These are phyloP conservation scores for Poeciliopsis occidentalis DNA, from an alignment of 2,113 vertebrate species.

Conservation along the genomic window DNA sequence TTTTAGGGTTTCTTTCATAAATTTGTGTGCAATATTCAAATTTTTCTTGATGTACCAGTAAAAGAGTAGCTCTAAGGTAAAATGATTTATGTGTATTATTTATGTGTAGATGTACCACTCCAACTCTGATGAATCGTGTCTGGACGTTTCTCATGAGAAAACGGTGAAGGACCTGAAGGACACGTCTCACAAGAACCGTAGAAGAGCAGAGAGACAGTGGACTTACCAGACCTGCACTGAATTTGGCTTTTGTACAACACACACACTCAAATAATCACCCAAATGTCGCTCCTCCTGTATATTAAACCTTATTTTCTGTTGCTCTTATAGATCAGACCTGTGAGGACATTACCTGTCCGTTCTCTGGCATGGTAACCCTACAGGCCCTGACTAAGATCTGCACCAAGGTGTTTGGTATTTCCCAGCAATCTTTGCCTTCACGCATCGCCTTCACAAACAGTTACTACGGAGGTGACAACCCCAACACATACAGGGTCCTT, in stretches of 20 bases:
- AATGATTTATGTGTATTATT: not conserved
- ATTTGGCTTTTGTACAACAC: slow-evolving; percentile 87
- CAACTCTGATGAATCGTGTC: slow-evolving; percentile 63
- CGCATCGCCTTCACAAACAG: slow-evolving; percentile 82
- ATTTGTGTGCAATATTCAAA: too few species aligned
- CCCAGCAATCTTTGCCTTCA: slow-evolving; percentile 63
- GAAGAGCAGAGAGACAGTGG: slow-evolving; percentile 80
- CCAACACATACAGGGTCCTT: slow-evolving; percentile 73
- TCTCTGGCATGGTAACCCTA: slow-evolving; percentile 78
- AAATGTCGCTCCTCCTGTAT: not conserved
- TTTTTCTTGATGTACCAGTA: not conserved
- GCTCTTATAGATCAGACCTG: slow-evolving; percentile 83
- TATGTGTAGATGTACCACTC: slow-evolving; percentile 69
- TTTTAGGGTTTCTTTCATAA: too few species aligned
- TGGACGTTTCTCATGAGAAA: slow-evolving; percentile 75
- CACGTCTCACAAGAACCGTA: slow-evolving; percentile 36
- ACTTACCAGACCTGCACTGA: slow-evolving; percentile 87
- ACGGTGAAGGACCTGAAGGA: slow-evolving; percentile 70
- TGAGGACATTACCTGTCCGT: slow-evolving; percentile 79
- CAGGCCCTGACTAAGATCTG: slow-evolving; percentile 75
- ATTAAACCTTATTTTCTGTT: slow-evolving; percentile 6
- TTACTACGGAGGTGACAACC: slow-evolving; percentile 81
- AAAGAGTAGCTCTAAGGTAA: not conserved
- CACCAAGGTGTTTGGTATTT: slow-evolving; percentile 79
- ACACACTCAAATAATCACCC: slow-evolving; percentile 8